Base-by-base conservation (phyloP, 2,888 invertebrate species). In the Mythimna lalbum region DNA sequence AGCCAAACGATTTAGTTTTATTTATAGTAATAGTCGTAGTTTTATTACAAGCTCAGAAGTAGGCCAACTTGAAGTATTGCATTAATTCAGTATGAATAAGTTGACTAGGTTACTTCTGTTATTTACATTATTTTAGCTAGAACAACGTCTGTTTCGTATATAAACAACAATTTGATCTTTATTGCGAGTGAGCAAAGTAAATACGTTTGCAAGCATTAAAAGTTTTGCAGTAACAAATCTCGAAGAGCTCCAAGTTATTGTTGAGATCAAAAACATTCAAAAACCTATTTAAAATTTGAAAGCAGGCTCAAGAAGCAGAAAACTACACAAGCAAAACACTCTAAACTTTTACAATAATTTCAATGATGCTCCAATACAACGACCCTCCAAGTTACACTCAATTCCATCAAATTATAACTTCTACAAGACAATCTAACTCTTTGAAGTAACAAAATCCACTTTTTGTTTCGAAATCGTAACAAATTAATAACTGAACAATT, bases 401-500 rank as follows among this genome's bases (percentile, higher is more conserved):
- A 81, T 86, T 84, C 82, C 81, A 80, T 85, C 80, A 85, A 85
- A 86, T 82, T 85, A 84, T 83, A 86, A 86, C 85, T 86, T 85
- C 68, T 74, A 83, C 74, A 85, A 83, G 80, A 81, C 84, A 83
- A 85, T 85, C 73, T 69, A 83, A 85, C 79, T 83, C 84, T 84
- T 83, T 82, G 76, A 73, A 81, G 81, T 81, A 82, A 79, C 81
- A 76, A 80, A 84, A 84, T 86, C 82, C 68, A 86, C 82, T 87
- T 87, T 87, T 86, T 86, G 85, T 86, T 86, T 85, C 73, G 62
- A 79, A 86, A 85, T 87, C 85, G 85, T 87, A 84, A 82, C 86
- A 80, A 89, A 90, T 89, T 90, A 88, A 88, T 91, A 89, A 89
- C 86, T 88, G 85, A 87, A 88, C 87, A 89, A 89, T 89, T 89